Base-by-base conservation (phyloP, 2,797 vertebrate genomes). In the Myiotriccus ornatus region DNA sequence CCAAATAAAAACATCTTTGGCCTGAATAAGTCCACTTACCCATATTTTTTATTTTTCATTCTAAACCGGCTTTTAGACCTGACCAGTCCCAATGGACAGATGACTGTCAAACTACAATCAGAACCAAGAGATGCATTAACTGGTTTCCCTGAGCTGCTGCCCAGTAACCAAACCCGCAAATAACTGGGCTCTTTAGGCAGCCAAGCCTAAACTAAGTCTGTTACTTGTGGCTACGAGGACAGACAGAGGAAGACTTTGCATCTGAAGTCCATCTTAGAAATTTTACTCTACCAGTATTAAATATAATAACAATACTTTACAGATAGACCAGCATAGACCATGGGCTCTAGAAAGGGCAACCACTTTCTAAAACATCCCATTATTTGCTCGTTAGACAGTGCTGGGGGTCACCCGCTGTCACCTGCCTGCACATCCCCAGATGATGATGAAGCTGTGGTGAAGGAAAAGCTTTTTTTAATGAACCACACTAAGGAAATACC, bases 371-470 rank as follows among this genome's bases (percentile, higher is more conserved):
- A 74, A 41, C 74, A 35, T 0, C 9, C 3, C 28, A 6, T 0
- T 0, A 21, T 52, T 25, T 73, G 65, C 13, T 6, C 9, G 0
- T 50, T 25, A 52, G 39, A 39, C 5, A 39, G 70, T 0, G 0
- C 19, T 41, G 73, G 50, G 6, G 47, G 7, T 64, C 65, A 84
- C 80, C 87, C 28, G n/a, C 59, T 71, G 65, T 41, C 34, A 60
- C 62, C 73, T 60, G 79, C 49, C 46, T 37, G 32, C 70, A 55
- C 50, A 8, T 57, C 73, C 75, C 35, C 59, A 56, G 55, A 43
- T 27, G 25, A 15, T 49, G 37, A 81, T 14, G 47, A 87, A 89
- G 53, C 37, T 3, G 7, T 2, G 3, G 41, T 39, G 67, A 89
- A 85, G 64, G 75, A 80, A 62, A 82, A 78, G 39, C 3, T 22